These are phyloP conservation scores for Apteryx mantelli DNA, from an alignment of 2,113 vertebrate species.

Conservation along the genomic window DNA sequence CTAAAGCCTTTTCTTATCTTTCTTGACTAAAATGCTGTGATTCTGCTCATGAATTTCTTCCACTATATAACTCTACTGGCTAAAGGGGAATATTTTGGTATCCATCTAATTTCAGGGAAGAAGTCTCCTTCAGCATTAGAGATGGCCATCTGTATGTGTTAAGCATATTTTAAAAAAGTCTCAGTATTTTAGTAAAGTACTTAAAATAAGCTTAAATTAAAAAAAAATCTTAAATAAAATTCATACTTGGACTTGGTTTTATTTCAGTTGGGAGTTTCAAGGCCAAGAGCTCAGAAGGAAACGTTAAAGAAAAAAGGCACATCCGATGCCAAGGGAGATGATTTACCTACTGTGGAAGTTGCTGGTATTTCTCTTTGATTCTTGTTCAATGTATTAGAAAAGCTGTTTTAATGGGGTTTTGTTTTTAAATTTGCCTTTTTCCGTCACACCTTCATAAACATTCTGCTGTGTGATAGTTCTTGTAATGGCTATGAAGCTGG, in stretches of 20 bases:
- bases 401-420: neutral
- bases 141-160: neutral
- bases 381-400: neutral
- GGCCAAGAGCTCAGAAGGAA: neutral
- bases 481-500: neutral
- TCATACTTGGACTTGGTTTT: neutral
- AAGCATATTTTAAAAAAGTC: accelerated
- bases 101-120: neutral
- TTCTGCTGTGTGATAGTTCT: neutral
- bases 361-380: neutral
- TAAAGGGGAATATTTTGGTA: neutral
- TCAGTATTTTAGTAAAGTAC: neutral
- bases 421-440: neutral
- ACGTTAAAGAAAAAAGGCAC: neutral
- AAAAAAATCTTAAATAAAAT: neutral
- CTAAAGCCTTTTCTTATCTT: neutral
- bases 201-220: neutral
- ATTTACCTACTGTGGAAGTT: neutral
- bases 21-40: neutral
- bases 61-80: accelerated
- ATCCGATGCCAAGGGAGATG: neutral
- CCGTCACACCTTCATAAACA: accelerated
- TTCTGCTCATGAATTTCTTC: neutral
- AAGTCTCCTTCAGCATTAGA: neutral
- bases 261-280: neutral